phyloP scores from a whole-genome alignment of 2,113 vertebrate genomes.

The Nycticryphes semicollaris region DNA sequence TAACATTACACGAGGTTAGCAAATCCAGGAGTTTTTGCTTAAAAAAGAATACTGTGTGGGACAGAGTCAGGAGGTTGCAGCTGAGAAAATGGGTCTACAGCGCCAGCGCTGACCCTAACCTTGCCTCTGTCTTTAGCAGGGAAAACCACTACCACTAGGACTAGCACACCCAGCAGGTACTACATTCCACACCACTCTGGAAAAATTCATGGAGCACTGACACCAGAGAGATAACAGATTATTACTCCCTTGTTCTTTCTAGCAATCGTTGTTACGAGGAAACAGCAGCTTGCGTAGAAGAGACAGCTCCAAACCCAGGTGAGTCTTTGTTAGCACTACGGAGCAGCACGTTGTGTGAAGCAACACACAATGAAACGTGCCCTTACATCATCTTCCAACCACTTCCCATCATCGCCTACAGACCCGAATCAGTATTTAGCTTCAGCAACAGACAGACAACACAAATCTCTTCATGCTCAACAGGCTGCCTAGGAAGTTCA shows the following conservation, averaged over 20 bases:
- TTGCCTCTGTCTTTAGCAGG: not conserved
- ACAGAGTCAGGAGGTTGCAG: not conserved
- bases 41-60: not conserved
- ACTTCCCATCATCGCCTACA: not conserved
- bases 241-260: not conserved
- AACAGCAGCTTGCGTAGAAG: too few relatives aligned
- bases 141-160: not conserved
- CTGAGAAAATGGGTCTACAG: not conserved
- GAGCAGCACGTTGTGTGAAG: accelerated
- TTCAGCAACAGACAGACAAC: not conserved
- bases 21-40: not conserved
- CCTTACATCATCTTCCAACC: not conserved
- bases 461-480: not conserved
- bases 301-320: not conserved
- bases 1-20: not conserved
- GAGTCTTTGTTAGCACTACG: not conserved
- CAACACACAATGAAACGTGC: not conserved
- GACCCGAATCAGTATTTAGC: not conserved
- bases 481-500: not conserved
- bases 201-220: accelerated
- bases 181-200: not conserved
- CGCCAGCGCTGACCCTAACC: not conserved
- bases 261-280: too few relatives aligned
- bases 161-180: not conserved
- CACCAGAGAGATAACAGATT: not conserved